Evolutionary conservation across 2,113 vertebrate species (phyloP).

Genomic region (Papio anubis): DNA sequence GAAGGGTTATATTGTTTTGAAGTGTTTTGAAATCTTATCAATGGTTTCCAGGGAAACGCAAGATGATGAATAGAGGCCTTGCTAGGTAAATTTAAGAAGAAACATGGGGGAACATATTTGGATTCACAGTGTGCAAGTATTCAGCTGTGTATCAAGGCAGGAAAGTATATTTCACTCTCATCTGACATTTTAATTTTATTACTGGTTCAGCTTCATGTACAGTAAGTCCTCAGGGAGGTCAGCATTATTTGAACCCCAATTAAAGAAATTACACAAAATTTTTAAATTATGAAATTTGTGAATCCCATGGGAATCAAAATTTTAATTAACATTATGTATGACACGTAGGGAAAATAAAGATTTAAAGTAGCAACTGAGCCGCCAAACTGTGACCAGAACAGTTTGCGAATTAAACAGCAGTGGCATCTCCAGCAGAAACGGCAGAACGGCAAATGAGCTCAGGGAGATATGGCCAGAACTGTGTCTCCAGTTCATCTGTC

Average conservation of each 20-base stretch:
- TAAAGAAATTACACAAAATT: not conserved
- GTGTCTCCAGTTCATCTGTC: no score
- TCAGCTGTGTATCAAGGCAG: not conserved
- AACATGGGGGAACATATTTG: fast-evolving
- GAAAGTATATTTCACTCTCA: not conserved
- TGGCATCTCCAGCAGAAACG: fast-evolving
- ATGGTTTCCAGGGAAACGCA: conserved; percentile 74
- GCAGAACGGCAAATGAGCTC: fast-evolving
- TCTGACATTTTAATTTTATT: not conserved
- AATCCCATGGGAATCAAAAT: not conserved
- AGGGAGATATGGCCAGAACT: not conserved
- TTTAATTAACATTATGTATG: not conserved
- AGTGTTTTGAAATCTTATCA: conserved; percentile 77
- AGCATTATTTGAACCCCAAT: not conserved
- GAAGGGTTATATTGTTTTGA: conserved; percentile 33
- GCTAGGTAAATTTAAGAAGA: not conserved
- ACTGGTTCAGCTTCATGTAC: fast-evolving
- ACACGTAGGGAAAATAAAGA: not conserved
- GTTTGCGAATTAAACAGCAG: not conserved
- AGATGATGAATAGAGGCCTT: not conserved
- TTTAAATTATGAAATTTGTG: not conserved
- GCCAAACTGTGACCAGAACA: not conserved
- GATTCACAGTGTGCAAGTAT: fast-evolving
- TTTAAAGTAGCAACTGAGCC: not conserved
- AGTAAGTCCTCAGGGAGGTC: not conserved